Evolutionary conservation across 1,140 invertebrate species (phyloP).

Genomic region (Tetragnatha versicolor): DNA sequence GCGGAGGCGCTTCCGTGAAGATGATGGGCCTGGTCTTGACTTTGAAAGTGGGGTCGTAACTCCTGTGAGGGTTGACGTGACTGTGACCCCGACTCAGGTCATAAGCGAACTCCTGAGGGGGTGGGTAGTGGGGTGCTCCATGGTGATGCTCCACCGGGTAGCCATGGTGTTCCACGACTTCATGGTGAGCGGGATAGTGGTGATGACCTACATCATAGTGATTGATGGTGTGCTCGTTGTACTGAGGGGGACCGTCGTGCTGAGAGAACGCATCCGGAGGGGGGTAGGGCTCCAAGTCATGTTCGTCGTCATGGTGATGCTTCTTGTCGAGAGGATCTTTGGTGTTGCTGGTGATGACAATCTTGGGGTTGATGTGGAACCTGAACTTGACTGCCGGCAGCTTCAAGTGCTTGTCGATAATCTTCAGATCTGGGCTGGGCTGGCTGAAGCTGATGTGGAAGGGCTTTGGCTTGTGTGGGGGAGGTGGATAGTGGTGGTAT

Average conservation of each 20-base stretch:
- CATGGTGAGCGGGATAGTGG: conserved; percentile 20
- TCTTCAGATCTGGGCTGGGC: conserved; percentile 39
- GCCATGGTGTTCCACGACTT: background rate
- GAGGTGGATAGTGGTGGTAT: conserved; percentile 1
- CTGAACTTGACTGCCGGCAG: conserved; percentile 48
- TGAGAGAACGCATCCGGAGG: conserved; percentile 52
- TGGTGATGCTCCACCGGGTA: background rate
- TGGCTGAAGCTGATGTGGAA: conserved; percentile 32
- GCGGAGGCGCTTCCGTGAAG: conserved; percentile 42
- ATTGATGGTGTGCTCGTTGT: conserved; percentile 14
- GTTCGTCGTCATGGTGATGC: conserved; percentile 40
- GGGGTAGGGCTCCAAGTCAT: conserved; percentile 49
- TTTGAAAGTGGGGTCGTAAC: conserved; percentile 49
- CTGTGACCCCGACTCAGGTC: conserved; percentile 36
- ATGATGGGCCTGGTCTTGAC: conserved; percentile 43
- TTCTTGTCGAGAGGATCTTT: conserved; percentile 53
- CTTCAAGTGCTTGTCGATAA: conserved; percentile 41
- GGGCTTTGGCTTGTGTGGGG: conserved; percentile 17
- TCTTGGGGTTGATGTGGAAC: conserved; percentile 54
- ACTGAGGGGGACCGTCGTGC: conserved; percentile 37
- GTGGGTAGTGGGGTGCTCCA: background rate
- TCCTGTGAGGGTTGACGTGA: conserved; percentile 42
- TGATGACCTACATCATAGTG: conserved; percentile 27
- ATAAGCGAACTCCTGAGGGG: background rate
- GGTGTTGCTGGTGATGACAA: conserved; percentile 47